Evolutionary conservation across 2,113 vertebrate genomes (phyloP).

Genomic region (Pavo muticus): DNA sequence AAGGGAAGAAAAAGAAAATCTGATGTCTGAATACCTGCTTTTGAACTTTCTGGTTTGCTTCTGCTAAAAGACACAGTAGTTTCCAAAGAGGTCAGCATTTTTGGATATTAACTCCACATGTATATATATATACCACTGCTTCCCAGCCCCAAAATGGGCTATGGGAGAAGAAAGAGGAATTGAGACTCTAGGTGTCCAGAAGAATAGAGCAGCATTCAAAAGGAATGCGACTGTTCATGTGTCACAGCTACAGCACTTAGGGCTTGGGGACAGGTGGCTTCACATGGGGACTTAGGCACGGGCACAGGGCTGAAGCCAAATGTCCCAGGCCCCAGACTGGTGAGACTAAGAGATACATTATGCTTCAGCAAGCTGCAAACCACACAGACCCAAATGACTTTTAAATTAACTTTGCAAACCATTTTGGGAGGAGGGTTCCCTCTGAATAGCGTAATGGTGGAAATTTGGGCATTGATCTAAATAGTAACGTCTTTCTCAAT

Average conservation of each 20-base stretch:
- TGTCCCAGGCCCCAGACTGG: accelerated
- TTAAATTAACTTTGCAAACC: not conserved
- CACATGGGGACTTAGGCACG: not conserved
- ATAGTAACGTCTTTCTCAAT: not conserved
- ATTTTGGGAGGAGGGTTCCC: not conserved
- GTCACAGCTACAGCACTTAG: not conserved
- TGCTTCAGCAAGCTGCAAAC: not conserved
- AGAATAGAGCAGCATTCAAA: not conserved
- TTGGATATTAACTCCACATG: not conserved
- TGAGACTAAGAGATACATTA: not conserved
- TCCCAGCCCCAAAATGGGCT: accelerated
- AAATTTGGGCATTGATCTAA: not conserved
- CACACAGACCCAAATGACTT: accelerated
- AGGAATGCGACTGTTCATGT: accelerated
- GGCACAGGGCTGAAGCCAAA: not conserved
- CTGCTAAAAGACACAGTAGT: not conserved
- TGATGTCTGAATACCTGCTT: not conserved
- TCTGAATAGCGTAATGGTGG: accelerated
- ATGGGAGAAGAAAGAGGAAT: not conserved
- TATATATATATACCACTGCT: not conserved
- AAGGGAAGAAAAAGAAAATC: accelerated
- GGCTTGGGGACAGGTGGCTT: not conserved
- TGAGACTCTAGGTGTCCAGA: accelerated
- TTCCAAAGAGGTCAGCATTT: not conserved
- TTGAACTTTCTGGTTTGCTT: not conserved